Conservation (phyloP, 2,113 vertebrate genomes). For the Bos taurus region ARS-UCD2.0 NC_037341.1:28072501-28073000, state of each 20-base stretch:
- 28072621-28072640: neutral
- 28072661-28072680: neutral
- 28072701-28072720: neutral
- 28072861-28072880: neutral
- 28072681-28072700: neutral
- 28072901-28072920: neutral
- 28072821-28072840: neutral
- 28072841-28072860: neutral
- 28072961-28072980: neutral
- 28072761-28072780: neutral
- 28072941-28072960: neutral
- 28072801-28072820: neutral
- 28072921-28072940: neutral
- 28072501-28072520: neutral
- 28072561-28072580: neutral
- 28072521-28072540: neutral
- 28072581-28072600: neutral
- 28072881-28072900: neutral
- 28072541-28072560: neutral
- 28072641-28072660: neutral
- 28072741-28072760: neutral
- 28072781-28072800: neutral
- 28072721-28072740: neutral
- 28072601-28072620: neutral
- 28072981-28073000: neutral